Percentiles rank a stretch among this genome's conserved stretches.
Evolutionary conservation across 2,113 vertebrate species (phyloP).

Genomic region (Phalacrocorax aristotelis): DNA sequence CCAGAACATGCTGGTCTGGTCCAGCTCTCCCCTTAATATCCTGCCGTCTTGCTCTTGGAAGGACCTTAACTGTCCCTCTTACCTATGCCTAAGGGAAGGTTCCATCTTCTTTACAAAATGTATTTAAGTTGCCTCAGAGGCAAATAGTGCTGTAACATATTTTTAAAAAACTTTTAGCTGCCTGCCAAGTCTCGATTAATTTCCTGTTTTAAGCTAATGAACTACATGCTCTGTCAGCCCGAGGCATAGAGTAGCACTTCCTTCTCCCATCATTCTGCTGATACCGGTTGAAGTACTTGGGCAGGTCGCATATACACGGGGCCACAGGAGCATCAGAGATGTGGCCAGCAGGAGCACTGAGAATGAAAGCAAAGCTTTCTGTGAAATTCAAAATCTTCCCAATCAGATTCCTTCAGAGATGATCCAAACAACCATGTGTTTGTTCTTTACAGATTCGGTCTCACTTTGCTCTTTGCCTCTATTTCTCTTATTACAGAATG

Average conservation of each 20-base stretch:
- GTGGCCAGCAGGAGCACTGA: not conserved
- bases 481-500: not conserved
- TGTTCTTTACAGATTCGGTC: not conserved
- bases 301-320: fast-evolving
- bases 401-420: not conserved
- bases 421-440: not conserved
- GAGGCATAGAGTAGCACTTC: not conserved
- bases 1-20: not conserved
- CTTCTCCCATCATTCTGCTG: not conserved
- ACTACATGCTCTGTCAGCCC: not conserved
- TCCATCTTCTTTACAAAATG: not conserved
- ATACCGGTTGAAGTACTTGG: fast-evolving
- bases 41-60: not conserved
- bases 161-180: not conserved
- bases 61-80: not conserved
- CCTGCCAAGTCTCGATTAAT: not conserved
- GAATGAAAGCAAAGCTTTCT: not conserved
- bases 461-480: not conserved
- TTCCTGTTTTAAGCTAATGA: not conserved
- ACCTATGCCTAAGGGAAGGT: not conserved
- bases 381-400: not conserved
- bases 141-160: not conserved
- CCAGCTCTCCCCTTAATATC: not conserved
- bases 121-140: not conserved
- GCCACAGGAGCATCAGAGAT: not conserved